Percentiles rank a stretch among this genome's conserved stretches.
Evolutionary conservation across 2,888 invertebrate species (phyloP).

Genomic region (Torymus tubicola): DNA sequence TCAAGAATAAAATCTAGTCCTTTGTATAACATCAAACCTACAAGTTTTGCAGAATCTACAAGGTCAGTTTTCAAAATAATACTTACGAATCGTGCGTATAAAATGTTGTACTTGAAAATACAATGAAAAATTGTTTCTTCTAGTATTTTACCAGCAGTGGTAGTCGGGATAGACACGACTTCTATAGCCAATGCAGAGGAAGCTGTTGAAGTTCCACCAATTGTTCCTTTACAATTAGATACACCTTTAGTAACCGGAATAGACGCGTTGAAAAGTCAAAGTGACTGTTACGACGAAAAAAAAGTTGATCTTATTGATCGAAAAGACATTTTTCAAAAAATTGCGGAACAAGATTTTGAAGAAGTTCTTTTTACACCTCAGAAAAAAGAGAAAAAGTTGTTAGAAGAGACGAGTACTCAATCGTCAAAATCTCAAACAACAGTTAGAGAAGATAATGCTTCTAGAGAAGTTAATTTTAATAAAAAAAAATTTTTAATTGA

Average conservation of each 20-base stretch:
- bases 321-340: slow-evolving; percentile 83
- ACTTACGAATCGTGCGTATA: not conserved
- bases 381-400: slow-evolving; percentile 71
- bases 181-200: slow-evolving; percentile 83
- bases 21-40: slow-evolving; percentile 71
- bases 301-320: slow-evolving; percentile 77
- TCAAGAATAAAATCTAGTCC: slow-evolving; percentile 74
- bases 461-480: slow-evolving; percentile 20
- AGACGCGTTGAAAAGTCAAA: slow-evolving; percentile 56
- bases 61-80: slow-evolving; percentile 62
- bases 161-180: slow-evolving; percentile 76
- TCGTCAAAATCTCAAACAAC: slow-evolving; percentile 17
- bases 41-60: slow-evolving; percentile 70
- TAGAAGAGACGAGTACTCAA: slow-evolving; percentile 53
- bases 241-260: slow-evolving; percentile 65
- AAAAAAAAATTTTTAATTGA: slow-evolving; percentile 59
- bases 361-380: slow-evolving; percentile 83
- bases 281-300: slow-evolving; percentile 43
- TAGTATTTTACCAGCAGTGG: slow-evolving; percentile 66
- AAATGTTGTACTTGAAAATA: not conserved
- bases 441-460: slow-evolving; percentile 27
- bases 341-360: slow-evolving; percentile 85
- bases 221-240: slow-evolving; percentile 69
- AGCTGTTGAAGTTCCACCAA: slow-evolving; percentile 84
- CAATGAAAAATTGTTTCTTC: slow-evolving; percentile 20